Conservation (phyloP, 1,140 invertebrate species). For the Cardiocondyla obscurior region DNA sequence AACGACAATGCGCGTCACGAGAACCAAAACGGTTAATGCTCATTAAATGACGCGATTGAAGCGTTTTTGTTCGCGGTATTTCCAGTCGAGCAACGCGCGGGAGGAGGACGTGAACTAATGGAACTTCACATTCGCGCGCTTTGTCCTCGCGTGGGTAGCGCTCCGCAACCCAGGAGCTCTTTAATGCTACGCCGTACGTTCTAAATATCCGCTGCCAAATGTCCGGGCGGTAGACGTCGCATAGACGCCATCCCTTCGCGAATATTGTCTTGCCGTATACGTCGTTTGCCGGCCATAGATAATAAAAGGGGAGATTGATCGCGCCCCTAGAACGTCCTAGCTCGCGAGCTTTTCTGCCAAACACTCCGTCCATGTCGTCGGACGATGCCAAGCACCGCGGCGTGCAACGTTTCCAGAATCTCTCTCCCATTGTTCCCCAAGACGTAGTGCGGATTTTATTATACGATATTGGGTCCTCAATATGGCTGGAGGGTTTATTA, state of each 20-base stretch:
- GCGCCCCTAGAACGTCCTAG: constrained; percentile 15
- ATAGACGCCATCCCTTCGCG: constrained; percentile 56
- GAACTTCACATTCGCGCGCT: constrained; percentile 19
- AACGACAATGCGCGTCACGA: not conserved
- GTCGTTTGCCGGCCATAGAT: constrained; percentile 44
- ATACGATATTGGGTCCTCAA: constrained; percentile 49
- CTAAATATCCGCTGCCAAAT: constrained; percentile 67
- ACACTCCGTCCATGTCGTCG: constrained; percentile 48
- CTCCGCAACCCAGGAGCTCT: not conserved
- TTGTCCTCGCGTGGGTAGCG: constrained; percentile 26
- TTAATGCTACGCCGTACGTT: constrained; percentile 34
- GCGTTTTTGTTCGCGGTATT: not conserved
- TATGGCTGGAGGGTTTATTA: constrained; percentile 55
- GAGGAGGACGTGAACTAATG: not conserved
- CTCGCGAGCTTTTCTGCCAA: constrained; percentile 57
- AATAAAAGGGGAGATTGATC: constrained; percentile 68
- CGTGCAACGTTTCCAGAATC: constrained; percentile 66
- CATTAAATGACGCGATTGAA: not conserved
- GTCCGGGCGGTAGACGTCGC: constrained; percentile 40
- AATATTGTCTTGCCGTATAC: constrained; percentile 54
- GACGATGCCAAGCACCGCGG: constrained; percentile 61
- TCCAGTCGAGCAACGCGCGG: not conserved
- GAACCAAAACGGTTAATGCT: not conserved
- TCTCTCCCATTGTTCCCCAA: constrained; percentile 65
- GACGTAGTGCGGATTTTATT: constrained; percentile 65